A percentile compares a stretch with the other conserved stretches of the same genome.
phyloP scores from a whole-genome alignment of 2,113 vertebrate genomes.

The Eurystomus gularis region DNA sequence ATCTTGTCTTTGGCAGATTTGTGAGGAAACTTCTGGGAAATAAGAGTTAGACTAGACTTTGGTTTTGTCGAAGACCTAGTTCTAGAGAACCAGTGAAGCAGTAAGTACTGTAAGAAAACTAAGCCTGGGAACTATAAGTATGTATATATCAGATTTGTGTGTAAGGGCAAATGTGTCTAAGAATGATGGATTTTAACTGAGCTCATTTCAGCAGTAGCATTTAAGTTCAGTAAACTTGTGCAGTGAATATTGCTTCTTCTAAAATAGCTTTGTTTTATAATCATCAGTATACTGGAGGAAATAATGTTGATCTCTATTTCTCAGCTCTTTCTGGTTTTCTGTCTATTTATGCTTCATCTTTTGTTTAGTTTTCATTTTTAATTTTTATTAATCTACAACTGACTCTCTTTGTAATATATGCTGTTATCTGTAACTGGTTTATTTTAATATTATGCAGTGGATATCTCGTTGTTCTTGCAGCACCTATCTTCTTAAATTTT shows the following conservation, averaged over 20 bases:
- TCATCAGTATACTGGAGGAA: neutral
- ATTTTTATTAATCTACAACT: neutral
- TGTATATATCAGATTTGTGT: neutral
- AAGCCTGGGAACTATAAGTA: neutral
- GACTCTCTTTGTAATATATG: neutral
- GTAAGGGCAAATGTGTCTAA: neutral
- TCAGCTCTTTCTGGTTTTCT: neutral
- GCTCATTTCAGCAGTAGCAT: neutral
- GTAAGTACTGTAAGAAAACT: constrained; percentile 35
- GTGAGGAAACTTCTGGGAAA: neutral
- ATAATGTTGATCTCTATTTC: neutral
- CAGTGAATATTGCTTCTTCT: neutral
- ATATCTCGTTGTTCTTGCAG: neutral
- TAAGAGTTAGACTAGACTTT: constrained; percentile 5
- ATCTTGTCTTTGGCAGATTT: neutral
- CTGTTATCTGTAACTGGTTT: neutral
- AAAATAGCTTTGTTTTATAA: neutral
- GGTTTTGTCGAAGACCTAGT: neutral
- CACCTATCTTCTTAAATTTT: neutral
- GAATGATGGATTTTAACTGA: neutral
- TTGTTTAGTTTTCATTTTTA: neutral
- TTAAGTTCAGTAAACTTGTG: neutral
- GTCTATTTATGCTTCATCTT: neutral
- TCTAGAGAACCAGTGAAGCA: constrained; percentile 20
- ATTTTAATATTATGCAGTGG: neutral